Percentiles rank a stretch among this genome's conserved stretches.
phyloP scores from a whole-genome alignment of 2,888 invertebrate genomes.

The Cancer borealis region DNA sequence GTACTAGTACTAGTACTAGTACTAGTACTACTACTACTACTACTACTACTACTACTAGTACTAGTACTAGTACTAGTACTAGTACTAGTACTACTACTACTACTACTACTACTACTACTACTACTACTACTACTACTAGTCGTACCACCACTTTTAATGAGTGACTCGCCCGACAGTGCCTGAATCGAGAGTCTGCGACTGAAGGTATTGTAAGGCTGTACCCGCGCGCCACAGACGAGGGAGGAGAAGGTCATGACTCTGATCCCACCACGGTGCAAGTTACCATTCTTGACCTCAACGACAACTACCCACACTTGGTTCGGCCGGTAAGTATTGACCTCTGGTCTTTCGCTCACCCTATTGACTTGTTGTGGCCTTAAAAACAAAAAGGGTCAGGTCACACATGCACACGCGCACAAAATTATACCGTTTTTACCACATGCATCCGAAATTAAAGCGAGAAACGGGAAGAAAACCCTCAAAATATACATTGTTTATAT shows the following conservation, averaged over 20 bases:
- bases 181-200: slow-evolving; percentile 72
- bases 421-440: too few relatives aligned
- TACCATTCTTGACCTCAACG: slow-evolving; percentile 73
- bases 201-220: slow-evolving; percentile 61
- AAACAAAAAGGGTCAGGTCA: too few relatives aligned
- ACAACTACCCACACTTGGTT: slow-evolving; percentile 74
- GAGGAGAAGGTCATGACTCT: slow-evolving; percentile 73
- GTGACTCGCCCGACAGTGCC: slow-evolving; percentile 37
- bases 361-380: too few relatives aligned
- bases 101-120: neutral
- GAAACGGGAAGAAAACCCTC: too few relatives aligned
- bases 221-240: slow-evolving; percentile 76
- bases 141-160: neutral
- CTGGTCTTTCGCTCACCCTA: too few relatives aligned
- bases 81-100: neutral
- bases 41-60: neutral
- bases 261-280: slow-evolving; percentile 70
- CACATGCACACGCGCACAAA: too few relatives aligned
- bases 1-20: neutral
- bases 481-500: too few relatives aligned
- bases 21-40: neutral
- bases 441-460: too few relatives aligned
- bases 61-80: neutral
- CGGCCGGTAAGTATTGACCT: slow-evolving; percentile 63
- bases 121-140: neutral